These are phyloP conservation scores for Capromys pilorides DNA, from an alignment of 2,797 vertebrate species.

Conservation along the genomic window DNA sequence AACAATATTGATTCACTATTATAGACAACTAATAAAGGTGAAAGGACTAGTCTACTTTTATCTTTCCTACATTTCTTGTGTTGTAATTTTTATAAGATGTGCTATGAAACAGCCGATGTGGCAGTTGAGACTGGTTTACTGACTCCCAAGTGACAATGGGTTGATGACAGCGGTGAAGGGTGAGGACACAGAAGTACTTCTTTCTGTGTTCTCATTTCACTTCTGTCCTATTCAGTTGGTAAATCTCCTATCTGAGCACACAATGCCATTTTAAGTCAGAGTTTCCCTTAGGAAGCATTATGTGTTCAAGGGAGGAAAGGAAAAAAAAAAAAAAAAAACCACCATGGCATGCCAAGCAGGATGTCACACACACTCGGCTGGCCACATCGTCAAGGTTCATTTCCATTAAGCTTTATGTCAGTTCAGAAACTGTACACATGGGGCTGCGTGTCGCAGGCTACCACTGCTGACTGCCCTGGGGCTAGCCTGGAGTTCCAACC, in stretches of 20 bases:
- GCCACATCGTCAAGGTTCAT: slow-evolving; percentile 87
- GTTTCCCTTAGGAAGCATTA: slow-evolving; percentile 86
- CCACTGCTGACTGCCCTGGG: slow-evolving; percentile 88
- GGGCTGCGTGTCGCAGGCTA: slow-evolving; percentile 87
- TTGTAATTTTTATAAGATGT: slow-evolving; percentile 47
- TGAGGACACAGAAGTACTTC: neutral
- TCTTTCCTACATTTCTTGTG: neutral
- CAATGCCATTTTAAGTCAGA: slow-evolving; percentile 76
- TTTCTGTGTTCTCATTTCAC: neutral
- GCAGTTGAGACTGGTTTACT: neutral
- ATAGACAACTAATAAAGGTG: neutral
- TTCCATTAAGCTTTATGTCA: slow-evolving; percentile 91
- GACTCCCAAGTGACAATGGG: neutral
- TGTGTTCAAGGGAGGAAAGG: slow-evolving; percentile 82
- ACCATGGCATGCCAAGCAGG: slow-evolving; percentile 82
- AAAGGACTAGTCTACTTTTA: neutral
- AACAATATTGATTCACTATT: neutral
- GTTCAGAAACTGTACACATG: slow-evolving; percentile 87
- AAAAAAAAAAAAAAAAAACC: slow-evolving; percentile 77
- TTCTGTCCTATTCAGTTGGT: slow-evolving; percentile 36
- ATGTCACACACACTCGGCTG: slow-evolving; percentile 87
- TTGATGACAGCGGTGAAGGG: neutral
- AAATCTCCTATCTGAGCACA: slow-evolving; percentile 79
- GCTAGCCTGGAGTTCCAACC: slow-evolving; percentile 89
- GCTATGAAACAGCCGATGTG: neutral